Percentiles rank a stretch among this genome's conserved stretches.
Conservation (phyloP, 2,113 vertebrate genomes). For the Microcebus murinus region DNA sequence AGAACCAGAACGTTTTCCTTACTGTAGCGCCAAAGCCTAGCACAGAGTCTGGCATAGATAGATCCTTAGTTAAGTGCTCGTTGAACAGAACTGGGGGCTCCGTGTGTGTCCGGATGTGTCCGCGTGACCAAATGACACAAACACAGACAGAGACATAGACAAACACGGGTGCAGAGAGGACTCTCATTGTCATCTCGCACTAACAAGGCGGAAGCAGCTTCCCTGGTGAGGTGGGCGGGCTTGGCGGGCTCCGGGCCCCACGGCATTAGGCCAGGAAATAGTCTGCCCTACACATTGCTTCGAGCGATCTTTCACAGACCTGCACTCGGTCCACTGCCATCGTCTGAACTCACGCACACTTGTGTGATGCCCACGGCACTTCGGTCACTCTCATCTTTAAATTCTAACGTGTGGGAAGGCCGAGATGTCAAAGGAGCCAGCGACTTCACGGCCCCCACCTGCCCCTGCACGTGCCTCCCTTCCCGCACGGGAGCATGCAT, state of each 20-base stretch:
- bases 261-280: neutral
- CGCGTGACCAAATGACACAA: accelerated
- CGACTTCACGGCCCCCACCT: slow-evolving; percentile 43
- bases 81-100: no score
- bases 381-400: neutral
- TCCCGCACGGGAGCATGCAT: slow-evolving; percentile 52
- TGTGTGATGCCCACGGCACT: accelerated
- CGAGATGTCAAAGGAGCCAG: slow-evolving; percentile 43
- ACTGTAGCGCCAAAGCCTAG: neutral
- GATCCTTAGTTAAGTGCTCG: neutral
- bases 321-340: neutral
- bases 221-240: neutral
- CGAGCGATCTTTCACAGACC: neutral
- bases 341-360: neutral
- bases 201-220: accelerated
- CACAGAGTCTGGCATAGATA: neutral
- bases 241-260: neutral
- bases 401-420: slow-evolving; percentile 15
- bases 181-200: accelerated
- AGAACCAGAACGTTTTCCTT: neutral
- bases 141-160: neutral
- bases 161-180: accelerated
- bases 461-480: slow-evolving; percentile 64
- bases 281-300: neutral
- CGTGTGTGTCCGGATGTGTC: neutral